A percentile compares a stretch with the other conserved stretches of the same genome.
Evolutionary conservation across 2,113 vertebrate genomes (phyloP).

Genomic region (Suricata suricatta): DNA sequence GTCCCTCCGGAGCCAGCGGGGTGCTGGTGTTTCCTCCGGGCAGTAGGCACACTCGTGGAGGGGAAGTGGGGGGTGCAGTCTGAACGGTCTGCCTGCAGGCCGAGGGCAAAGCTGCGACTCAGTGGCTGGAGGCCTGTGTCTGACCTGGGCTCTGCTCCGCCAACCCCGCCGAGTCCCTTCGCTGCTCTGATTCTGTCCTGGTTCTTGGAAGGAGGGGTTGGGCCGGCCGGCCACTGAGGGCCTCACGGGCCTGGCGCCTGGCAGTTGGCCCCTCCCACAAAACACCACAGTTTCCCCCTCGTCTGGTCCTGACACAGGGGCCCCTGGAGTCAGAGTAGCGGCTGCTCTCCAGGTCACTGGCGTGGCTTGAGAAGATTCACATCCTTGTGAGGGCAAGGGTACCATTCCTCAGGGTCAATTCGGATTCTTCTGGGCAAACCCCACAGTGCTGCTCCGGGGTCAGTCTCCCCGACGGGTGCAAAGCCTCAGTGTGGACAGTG

Average conservation of each 20-base stretch:
- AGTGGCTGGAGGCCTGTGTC: neutral
- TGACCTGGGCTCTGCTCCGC: rapidly evolving
- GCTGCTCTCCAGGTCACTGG: no score
- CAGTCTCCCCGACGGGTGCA: neutral
- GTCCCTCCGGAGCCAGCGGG: rapidly evolving
- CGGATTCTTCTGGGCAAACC: neutral
- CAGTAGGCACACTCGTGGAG: rapidly evolving
- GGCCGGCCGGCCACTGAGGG: rapidly evolving
- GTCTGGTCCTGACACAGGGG: neutral
- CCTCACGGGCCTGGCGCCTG: neutral
- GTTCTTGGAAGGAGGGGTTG: rapidly evolving
- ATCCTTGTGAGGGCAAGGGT: no score
- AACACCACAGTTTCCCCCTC: rapidly evolving
- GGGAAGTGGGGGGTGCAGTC: rapidly evolving
- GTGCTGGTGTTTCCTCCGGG: neutral
- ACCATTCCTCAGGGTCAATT: neutral
- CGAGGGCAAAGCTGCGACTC: rapidly evolving
- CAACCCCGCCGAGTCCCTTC: rapidly evolving
- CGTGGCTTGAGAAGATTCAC: neutral
- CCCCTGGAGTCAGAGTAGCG: neutral
- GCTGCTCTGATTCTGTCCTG: rapidly evolving
- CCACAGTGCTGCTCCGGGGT: rapidly evolving
- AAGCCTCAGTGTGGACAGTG: rapidly evolving
- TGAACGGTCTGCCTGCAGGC: neutral
- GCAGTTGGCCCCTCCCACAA: rapidly evolving